These are phyloP conservation scores for Cyrtorhinus lividipennis DNA, from an alignment of 1,140 invertebrate species.

Conservation along the genomic window DNA sequence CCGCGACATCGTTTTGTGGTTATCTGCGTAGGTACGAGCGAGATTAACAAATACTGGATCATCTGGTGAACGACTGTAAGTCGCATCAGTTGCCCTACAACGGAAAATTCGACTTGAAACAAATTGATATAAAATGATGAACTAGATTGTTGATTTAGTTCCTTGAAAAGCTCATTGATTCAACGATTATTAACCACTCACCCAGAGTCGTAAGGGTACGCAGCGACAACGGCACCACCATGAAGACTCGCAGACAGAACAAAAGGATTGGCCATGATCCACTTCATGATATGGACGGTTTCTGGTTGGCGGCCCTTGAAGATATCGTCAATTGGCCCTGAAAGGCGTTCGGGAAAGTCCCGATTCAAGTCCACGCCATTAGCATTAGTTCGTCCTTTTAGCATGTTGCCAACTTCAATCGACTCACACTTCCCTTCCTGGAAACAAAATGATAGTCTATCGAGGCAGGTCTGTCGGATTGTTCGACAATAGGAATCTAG, in stretches of 20 bases:
- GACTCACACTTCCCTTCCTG: conserved; percentile 69
- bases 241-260: conserved; percentile 84
- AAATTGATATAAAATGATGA: no score
- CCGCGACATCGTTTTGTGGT: conserved; percentile 52
- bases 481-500: no score
- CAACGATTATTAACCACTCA: no score
- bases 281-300: conserved; percentile 74
- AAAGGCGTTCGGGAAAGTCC: conserved; percentile 77
- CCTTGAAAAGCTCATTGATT: no score
- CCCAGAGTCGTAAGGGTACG: conserved; percentile 65
- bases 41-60: conserved; percentile 71
- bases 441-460: conserved; percentile 24
- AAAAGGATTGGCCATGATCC: conserved; percentile 71
- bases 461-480: neutral
- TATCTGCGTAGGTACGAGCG: conserved; percentile 62
- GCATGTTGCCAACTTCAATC: conserved; percentile 32
- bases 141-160: no score
- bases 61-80: conserved; percentile 68
- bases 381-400: conserved; percentile 60
- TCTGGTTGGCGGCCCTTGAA: conserved; percentile 60
- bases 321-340: conserved; percentile 19
- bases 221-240: conserved; percentile 79
- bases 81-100: no score
- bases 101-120: no score
- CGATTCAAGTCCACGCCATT: conserved; percentile 68